Conservation (phyloP, 2,113 vertebrate genomes). For the Cryptomyrus ogoouensis region DNA sequence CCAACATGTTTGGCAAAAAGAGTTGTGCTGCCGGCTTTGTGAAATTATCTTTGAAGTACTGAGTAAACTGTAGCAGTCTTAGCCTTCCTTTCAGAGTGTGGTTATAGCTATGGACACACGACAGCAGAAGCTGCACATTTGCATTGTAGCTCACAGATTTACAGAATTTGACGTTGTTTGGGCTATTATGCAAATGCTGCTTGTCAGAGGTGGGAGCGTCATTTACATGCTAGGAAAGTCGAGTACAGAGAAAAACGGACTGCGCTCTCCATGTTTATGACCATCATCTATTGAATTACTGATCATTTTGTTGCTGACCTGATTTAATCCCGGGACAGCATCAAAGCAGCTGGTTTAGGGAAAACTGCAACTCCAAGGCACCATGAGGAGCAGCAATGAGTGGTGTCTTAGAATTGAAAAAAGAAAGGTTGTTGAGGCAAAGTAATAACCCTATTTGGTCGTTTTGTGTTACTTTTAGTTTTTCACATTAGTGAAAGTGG, state of each 20-base stretch:
- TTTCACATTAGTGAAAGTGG: background rate
- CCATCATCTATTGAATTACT: background rate
- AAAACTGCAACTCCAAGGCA: background rate
- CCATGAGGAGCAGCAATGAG: background rate
- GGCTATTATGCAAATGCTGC: background rate
- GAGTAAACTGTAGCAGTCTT: background rate
- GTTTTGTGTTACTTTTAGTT: background rate
- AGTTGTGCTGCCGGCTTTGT: background rate
- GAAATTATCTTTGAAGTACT: background rate
- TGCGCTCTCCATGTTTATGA: background rate
- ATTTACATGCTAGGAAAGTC: background rate
- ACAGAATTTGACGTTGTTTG: background rate
- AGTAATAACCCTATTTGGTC: background rate
- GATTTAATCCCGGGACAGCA: background rate
- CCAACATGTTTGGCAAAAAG: background rate
- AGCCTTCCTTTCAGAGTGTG: background rate
- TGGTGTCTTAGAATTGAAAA: background rate
- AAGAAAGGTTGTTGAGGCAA: background rate
- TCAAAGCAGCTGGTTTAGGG: background rate
- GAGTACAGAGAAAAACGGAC: background rate
- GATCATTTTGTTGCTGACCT: background rate
- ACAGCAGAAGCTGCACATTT: background rate
- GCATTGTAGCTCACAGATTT: slow-evolving; percentile 6
- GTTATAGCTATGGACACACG: background rate
- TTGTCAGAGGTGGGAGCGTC: background rate